Evolutionary conservation across 2,888 invertebrate species (phyloP).

Genomic region (Desoria tigrina): DNA sequence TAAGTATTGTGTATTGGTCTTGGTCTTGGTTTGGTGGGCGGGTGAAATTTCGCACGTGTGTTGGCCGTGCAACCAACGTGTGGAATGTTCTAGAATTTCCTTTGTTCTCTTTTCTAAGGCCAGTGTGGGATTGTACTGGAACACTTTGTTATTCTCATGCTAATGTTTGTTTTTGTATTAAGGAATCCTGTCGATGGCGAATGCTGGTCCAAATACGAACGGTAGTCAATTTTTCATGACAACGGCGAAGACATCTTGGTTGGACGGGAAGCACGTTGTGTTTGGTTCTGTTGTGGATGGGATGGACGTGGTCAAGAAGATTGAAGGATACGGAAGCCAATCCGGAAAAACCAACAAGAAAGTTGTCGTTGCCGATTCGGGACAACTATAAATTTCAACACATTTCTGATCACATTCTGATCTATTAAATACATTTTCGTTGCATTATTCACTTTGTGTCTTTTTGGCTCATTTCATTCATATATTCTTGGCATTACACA

Average conservation of each 20-base stretch:
- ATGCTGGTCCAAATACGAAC: conserved; percentile 84
- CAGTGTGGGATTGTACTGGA: conserved; percentile 18
- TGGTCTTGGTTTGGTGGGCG: no score
- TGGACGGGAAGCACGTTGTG: conserved; percentile 83
- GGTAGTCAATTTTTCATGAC: conserved; percentile 99
- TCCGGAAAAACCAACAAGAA: conserved; percentile 82
- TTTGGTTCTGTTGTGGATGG: conserved; percentile 90
- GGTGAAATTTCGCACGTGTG: no score
- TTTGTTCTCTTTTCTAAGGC: conserved; percentile 11
- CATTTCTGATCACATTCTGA: no score
- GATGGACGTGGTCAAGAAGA: conserved; percentile 82
- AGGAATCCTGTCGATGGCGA: background rate
- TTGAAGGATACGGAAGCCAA: conserved; percentile 77
- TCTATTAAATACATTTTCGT: no score
- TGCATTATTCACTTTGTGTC: no score
- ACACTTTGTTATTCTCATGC: conserved; percentile 20
- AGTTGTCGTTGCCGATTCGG: conserved; percentile 76
- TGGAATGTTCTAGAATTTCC: no score
- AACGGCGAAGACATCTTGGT: conserved; percentile 88
- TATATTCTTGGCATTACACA: no score
- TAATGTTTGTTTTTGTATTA: no score
- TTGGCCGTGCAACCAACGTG: no score
- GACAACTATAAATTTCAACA: conserved; percentile 73
- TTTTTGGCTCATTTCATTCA: no score
- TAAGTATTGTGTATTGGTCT: no score